Conservation (phyloP, 2,113 vertebrate species). For the Carollia perspicillata region DNA sequence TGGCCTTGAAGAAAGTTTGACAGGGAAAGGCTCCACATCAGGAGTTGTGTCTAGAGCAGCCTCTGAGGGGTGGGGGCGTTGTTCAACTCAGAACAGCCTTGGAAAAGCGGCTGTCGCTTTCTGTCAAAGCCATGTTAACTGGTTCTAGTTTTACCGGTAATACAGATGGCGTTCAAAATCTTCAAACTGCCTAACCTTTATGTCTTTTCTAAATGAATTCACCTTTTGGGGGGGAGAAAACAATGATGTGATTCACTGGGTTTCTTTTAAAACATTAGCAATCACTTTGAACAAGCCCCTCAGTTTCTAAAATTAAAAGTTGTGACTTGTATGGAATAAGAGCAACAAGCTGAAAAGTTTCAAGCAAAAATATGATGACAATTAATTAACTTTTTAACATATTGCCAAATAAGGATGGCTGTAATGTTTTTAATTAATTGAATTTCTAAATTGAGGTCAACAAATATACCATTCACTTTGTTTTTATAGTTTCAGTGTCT, state of each 20-base stretch:
- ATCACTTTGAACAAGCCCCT: not conserved
- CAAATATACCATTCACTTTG: not conserved
- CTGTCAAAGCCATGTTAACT: not conserved
- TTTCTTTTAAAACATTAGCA: not conserved
- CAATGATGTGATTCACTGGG: not conserved
- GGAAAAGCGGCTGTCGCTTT: not conserved
- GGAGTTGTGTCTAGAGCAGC: not conserved
- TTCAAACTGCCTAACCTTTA: not conserved
- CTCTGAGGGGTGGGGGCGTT: not conserved
- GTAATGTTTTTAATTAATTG: slow-evolving; percentile 1
- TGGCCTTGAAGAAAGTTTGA: not conserved
- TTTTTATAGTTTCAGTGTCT: not conserved
- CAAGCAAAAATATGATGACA: not conserved
- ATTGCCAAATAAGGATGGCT: not conserved
- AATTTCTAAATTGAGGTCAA: slow-evolving; percentile 46
- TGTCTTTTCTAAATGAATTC: not conserved
- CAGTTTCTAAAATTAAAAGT: slow-evolving; percentile 16
- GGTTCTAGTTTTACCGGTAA: not conserved
- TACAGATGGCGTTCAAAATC: not conserved
- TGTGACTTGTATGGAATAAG: not conserved
- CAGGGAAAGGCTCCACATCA: not conserved
- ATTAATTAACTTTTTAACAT: not conserved
- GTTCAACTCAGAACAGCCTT: not conserved
- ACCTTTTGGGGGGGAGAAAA: not conserved
- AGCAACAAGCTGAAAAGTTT: not conserved